Base-by-base conservation (phyloP, 2,888 invertebrate species). In the Eugnorisma glareosa region DNA sequence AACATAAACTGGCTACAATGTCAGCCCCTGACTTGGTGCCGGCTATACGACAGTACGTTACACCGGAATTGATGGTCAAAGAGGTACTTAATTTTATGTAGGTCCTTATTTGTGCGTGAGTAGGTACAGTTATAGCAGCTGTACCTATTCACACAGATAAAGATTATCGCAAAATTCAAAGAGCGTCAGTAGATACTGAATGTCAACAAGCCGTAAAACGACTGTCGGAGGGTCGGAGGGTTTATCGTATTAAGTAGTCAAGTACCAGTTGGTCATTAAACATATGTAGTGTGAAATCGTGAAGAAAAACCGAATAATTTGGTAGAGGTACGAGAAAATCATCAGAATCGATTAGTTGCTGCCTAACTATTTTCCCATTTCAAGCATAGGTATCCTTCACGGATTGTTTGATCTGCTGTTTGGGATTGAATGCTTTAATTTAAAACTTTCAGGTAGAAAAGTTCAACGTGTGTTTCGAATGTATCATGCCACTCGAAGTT, bases 381-480 rank as follows among this genome's bases (percentile, higher is more conserved):
- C 15, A 57, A 15, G 15, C 28, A 6, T 54, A n/a, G n/a, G n/a
- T n/a, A 28, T 28, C 28, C 13, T 57, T 48, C 24, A 40, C 0
- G 4, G 2, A 54, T 54, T 51, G 7, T 54, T 8, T n/a, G 18
- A 5, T n/a, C 18, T 54, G 18, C 11, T 7, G 37, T 18, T 67
- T 28, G 7, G 7, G 0, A 35, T 37, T 35, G 24, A n/a, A 45
- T 48, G 21, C 10, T 40, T 1, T 18, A 31, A 35, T 35, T 21
- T 45, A 66, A 28, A 51, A 61, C 21, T 88, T 90, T 71, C 88
- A 96, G 96, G 86, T 85, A 6, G 87, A 88, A 24, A 95, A 94
- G 81, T 96, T 93, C 85, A 90, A 94, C 45, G 90, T 96, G 5
- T 96, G 96, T 85, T 96, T 95, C 82, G 96, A 96, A 89, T 96